phyloP scores from a whole-genome alignment of 1,140 invertebrate genomes.

The Drosophila nigromelanica region DNA sequence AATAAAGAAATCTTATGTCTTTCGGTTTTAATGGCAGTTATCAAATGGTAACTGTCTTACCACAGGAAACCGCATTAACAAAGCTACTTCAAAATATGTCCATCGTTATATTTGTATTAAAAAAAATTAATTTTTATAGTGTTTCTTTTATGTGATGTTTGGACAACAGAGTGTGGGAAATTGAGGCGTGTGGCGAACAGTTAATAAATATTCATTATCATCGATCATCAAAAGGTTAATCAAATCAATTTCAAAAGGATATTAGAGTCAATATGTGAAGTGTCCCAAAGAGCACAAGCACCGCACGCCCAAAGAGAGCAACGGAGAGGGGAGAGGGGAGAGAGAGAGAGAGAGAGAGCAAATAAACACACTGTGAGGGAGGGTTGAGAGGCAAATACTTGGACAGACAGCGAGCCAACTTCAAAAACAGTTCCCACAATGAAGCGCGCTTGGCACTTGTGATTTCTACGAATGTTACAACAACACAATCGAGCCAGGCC shows the following conservation, averaged over 20 bases:
- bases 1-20: conserved; percentile 48
- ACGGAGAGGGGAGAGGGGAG: background rate
- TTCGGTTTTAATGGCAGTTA: conserved; percentile 68
- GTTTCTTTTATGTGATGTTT: conserved; percentile 54
- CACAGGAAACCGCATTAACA: conserved; percentile 40
- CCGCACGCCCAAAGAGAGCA: conserved; percentile 9
- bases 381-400: conserved; percentile 46
- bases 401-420: conserved; percentile 45
- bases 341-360: conserved; percentile 1
- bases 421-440: conserved; percentile 78
- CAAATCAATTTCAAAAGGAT: conserved; percentile 69
- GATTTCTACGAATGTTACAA: conserved; percentile 82
- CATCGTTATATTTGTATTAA: conserved; percentile 45
- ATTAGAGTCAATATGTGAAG: conserved; percentile 69
- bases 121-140: conserved; percentile 67
- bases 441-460: conserved; percentile 79
- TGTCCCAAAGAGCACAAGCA: conserved; percentile 20
- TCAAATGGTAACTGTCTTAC: conserved; percentile 71
- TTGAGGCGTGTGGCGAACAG: conserved; percentile 48
- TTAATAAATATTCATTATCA: conserved; percentile 80
- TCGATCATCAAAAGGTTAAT: conserved; percentile 73
- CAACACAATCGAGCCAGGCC: conserved; percentile 17
- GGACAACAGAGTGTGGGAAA: conserved; percentile 69
- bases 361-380: conserved; percentile 7
- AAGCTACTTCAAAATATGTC: conserved; percentile 43